Evolutionary conservation across 2,797 vertebrate species (phyloP).

Genomic region (Xenopus petersii): DNA sequence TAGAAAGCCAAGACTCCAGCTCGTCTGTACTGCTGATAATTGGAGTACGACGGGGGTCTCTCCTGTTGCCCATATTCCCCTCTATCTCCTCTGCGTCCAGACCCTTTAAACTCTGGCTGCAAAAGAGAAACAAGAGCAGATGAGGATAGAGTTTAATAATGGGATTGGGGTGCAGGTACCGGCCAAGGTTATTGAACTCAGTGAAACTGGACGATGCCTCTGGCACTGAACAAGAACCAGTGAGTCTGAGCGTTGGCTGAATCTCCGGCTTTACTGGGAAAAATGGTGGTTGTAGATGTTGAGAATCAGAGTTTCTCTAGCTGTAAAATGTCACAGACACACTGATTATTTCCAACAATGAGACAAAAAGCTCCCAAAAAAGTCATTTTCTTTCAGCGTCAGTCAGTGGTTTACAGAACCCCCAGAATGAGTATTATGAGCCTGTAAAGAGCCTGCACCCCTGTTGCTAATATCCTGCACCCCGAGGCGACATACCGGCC

Average conservation of each 20-base stretch:
- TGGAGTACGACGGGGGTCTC: constrained; percentile 56
- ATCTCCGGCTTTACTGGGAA: too few relatives aligned
- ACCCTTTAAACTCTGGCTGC: constrained; percentile 62
- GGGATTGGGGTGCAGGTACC: too few relatives aligned
- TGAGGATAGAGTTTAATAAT: too few relatives aligned
- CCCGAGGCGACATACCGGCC: constrained; percentile 1
- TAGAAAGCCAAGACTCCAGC: constrained; percentile 64
- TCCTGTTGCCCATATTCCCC: constrained; percentile 46
- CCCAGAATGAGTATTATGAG: background rate
- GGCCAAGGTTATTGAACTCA: too few relatives aligned
- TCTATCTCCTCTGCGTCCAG: constrained; percentile 55
- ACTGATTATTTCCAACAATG: too few relatives aligned
- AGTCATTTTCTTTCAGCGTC: too few relatives aligned
- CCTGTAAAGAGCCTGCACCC: background rate
- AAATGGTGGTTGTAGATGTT: too few relatives aligned
- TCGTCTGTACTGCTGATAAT: constrained; percentile 62
- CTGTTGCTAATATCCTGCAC: background rate
- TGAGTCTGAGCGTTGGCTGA: too few relatives aligned
- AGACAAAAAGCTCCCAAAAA: background rate
- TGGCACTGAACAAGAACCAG: too few relatives aligned
- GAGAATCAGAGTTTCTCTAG: too few relatives aligned
- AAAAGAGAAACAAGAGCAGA: background rate
- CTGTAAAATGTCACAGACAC: too few relatives aligned
- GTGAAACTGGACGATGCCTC: too few relatives aligned
- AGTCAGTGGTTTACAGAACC: background rate